Conservation (phyloP, 64 coral and sea anemone species). For the Astreopora myriophthalma region DNA sequence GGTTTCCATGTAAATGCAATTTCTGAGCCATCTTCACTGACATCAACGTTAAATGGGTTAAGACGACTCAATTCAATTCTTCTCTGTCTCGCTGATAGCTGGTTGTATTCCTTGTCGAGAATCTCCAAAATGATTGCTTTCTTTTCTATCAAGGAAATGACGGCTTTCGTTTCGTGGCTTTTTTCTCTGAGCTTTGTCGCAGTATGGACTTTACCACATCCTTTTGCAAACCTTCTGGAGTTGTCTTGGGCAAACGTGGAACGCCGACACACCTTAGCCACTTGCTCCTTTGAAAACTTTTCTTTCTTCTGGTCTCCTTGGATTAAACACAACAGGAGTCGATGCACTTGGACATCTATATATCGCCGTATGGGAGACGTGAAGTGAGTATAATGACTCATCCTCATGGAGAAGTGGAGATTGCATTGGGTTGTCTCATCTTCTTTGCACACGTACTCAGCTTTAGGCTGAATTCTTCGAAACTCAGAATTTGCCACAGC, state of each 20-base stretch:
- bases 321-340: neutral
- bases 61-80: constrained; percentile 35
- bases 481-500: constrained; percentile 50
- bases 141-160: neutral
- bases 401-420: constrained; percentile 56
- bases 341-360: constrained; percentile 83
- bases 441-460: constrained; percentile 9
- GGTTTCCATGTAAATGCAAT: neutral
- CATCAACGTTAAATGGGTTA: neutral
- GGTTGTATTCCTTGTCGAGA: neutral
- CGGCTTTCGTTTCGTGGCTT: constrained; percentile 15
- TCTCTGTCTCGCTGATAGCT: constrained; percentile 6
- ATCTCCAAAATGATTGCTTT: neutral
- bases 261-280: constrained; percentile 66
- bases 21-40: neutral
- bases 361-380: constrained; percentile 93
- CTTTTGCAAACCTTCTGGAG: constrained; percentile 72
- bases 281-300: neutral
- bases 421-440: neutral
- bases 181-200: constrained; percentile 43
- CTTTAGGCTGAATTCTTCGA: constrained; percentile 65
- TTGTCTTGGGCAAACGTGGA: constrained; percentile 72
- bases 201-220: constrained; percentile 48
- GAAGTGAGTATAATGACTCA: constrained; percentile 67
- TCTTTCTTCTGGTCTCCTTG: neutral